phyloP scores from a whole-genome alignment of 2,113 vertebrate genomes.

The Zosterops pallidus region DNA sequence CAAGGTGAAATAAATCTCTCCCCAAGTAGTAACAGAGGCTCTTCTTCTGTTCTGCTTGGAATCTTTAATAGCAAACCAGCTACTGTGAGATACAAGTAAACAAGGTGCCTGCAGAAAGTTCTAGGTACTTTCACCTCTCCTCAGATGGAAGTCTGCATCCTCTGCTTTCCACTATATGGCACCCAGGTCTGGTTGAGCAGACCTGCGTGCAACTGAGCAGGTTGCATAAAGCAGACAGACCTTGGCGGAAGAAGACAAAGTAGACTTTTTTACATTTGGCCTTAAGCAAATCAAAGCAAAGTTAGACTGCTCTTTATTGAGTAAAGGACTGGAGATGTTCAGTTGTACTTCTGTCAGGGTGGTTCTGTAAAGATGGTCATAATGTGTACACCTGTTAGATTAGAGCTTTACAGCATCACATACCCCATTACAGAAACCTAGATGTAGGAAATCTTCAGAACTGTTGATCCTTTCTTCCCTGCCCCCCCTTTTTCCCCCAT shows the following conservation, averaged over 20 bases:
- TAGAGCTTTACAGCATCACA: not conserved
- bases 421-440: not conserved
- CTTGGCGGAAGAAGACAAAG: not conserved
- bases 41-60: not conserved
- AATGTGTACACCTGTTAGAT: not conserved
- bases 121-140: not conserved
- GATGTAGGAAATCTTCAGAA: not conserved
- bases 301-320: not conserved
- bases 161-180: fast-evolving
- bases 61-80: not conserved
- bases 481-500: not conserved
- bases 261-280: not conserved
- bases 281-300: not conserved
- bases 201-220: not conserved
- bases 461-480: not conserved
- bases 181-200: not conserved
- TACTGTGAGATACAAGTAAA: not conserved
- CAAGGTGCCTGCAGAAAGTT: not conserved
- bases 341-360: not conserved
- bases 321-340: not conserved
- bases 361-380: not conserved
- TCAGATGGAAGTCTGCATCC: not conserved
- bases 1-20: not conserved
- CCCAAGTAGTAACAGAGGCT: not conserved
- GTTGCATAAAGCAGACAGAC: not conserved